Percentiles rank a stretch among this genome's conserved stretches.
Evolutionary conservation across 2,113 vertebrate species (phyloP).

Genomic region (Burhinus bistriatus): DNA sequence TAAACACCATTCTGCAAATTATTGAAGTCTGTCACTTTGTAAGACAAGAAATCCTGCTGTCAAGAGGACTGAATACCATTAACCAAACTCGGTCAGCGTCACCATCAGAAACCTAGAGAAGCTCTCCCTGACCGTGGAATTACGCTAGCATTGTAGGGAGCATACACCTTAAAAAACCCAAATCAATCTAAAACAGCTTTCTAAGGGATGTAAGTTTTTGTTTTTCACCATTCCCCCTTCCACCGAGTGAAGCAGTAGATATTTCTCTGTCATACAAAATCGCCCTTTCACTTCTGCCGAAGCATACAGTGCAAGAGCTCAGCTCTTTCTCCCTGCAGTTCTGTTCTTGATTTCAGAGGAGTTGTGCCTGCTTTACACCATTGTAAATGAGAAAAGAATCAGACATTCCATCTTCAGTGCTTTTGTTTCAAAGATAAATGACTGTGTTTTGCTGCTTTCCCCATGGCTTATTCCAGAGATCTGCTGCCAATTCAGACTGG

Average conservation of each 20-base stretch:
- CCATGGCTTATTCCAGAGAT: background rate
- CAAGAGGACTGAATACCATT: background rate
- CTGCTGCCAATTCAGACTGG: constrained; percentile 44
- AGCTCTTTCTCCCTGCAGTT: background rate
- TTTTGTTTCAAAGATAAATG: constrained; percentile 58
- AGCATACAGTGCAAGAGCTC: background rate
- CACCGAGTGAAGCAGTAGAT: background rate
- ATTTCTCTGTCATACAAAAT: background rate
- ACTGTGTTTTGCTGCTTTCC: constrained; percentile 40
- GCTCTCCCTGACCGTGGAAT: background rate
- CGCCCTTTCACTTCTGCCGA: background rate
- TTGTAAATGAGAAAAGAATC: background rate
- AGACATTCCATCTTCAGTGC: constrained; percentile 6
- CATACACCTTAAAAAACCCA: background rate
- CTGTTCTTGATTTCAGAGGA: background rate
- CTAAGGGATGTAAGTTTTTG: background rate
- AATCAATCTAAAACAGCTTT: background rate
- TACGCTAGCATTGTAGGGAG: background rate
- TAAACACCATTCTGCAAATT: background rate
- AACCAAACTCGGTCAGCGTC: background rate
- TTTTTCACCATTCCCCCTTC: background rate
- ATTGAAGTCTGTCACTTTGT: background rate
- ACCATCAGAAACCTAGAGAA: background rate
- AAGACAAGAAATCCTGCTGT: background rate
- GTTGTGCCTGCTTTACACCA: background rate